A percentile compares a stretch with the other conserved stretches of the same genome.
These are phyloP conservation scores for Dyspetes luteomarginatus DNA, from an alignment of 2,888 invertebrate species.

Conservation along the genomic window DNA sequence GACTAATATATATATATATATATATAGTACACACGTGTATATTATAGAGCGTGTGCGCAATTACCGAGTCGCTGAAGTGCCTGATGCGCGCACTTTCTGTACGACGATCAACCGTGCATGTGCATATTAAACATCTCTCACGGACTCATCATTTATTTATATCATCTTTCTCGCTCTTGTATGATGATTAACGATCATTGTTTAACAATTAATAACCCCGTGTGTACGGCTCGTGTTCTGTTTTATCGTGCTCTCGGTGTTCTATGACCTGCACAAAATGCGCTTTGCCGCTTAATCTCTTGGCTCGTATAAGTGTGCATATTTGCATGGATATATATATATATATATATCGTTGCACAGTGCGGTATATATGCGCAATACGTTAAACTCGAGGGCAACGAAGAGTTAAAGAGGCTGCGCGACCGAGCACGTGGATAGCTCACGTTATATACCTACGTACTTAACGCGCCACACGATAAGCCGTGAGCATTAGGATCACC, in stretches of 20 bases:
- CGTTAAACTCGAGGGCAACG: slow-evolving; percentile 45
- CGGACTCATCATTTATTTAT: slow-evolving; percentile 19
- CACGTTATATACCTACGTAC: slow-evolving; percentile 32
- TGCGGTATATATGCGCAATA: slow-evolving; percentile 39
- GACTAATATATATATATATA: slow-evolving; percentile 13
- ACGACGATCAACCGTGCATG: background rate
- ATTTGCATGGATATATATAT: background rate
- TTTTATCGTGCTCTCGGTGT: slow-evolving; percentile 51
- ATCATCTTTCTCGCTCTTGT: slow-evolving; percentile 47
- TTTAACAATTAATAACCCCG: slow-evolving; percentile 68
- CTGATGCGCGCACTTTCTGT: slow-evolving; percentile 20
- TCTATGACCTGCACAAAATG: slow-evolving; percentile 29
- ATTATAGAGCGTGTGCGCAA: slow-evolving; percentile 53
- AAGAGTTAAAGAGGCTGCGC: slow-evolving; percentile 43
- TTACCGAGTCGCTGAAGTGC: slow-evolving; percentile 52
- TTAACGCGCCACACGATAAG: slow-evolving; percentile 51
- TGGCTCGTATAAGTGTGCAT: slow-evolving; percentile 30
- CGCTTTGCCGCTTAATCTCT: slow-evolving; percentile 56
- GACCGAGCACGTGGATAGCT: slow-evolving; percentile 44
- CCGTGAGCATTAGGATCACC: slow-evolving; percentile 54
- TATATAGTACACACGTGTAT: background rate
- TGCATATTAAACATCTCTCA: slow-evolving; percentile 41
- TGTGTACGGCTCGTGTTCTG: slow-evolving; percentile 24
- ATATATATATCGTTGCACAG: background rate
- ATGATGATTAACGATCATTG: slow-evolving; percentile 70